Percentiles rank a stretch among this genome's conserved stretches.
phyloP scores from a whole-genome alignment of 2,888 invertebrate genomes.

The Petrolisthes manimaculis region DNA sequence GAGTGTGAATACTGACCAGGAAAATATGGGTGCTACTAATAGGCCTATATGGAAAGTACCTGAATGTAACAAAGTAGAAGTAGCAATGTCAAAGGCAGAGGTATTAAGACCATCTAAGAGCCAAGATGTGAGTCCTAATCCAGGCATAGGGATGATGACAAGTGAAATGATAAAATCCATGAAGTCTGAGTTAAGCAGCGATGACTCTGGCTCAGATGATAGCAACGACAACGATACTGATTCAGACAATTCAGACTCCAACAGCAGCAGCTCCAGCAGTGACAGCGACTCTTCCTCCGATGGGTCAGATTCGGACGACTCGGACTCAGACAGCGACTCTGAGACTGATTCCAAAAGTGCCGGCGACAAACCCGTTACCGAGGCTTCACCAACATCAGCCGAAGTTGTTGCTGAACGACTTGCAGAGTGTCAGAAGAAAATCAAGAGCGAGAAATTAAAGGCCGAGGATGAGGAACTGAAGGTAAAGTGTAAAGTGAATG shows the following conservation, averaged over 20 bases:
- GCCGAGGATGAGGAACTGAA: background rate
- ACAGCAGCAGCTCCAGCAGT: conserved; percentile 36
- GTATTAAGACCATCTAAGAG: background rate
- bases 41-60: background rate
- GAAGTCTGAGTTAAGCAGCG: background rate
- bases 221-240: conserved; percentile 22
- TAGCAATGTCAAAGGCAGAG: background rate
- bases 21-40: background rate
- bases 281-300: conserved; percentile 46
- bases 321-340: conserved; percentile 51
- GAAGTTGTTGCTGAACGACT: background rate
- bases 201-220: conserved; percentile 34
- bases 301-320: conserved; percentile 42
- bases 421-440: too few species aligned
- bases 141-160: too few species aligned
- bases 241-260: conserved; percentile 24
- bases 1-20: background rate
- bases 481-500: background rate
- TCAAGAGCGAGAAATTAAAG: too few species aligned
- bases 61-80: background rate
- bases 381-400: background rate
- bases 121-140: background rate
- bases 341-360: conserved; percentile 35
- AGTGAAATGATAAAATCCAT: too few species aligned
- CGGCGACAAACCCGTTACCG: background rate